Evolutionary conservation across 2,888 invertebrate species (phyloP), one percentile per base, ranked within the genome.

Genomic region (Dynastes tityus): DNA sequence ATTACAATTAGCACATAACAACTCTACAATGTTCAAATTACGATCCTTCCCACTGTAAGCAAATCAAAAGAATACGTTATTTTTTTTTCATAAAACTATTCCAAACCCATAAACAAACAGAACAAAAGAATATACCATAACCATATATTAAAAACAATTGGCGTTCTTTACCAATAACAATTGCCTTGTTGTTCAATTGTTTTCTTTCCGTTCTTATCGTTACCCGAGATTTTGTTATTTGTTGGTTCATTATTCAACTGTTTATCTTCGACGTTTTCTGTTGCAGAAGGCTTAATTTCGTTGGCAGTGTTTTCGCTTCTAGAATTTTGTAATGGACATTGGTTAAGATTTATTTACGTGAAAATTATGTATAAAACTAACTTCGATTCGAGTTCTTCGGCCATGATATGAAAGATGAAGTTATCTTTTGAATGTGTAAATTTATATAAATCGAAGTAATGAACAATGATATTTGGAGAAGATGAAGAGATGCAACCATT

Each of bases 1-100:
- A 80, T 92, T 93, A 87, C 98, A 98, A 82, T 94, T 95, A 13
- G 96, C 96, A 89, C 98, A 98, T 27, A 98, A 90, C 49, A 98
- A 88, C 89, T 98, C 98, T 0, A 95, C 95, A 80, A 96, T 94
- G 85, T 97, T 97, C 37, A 97, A 91, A 89, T 98, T 97, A 79
- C 98, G 91, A 58, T 97, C 97, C 89, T 98, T 98, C 45, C 97
- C 97, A 90, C 98, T 98, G 89, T 83, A 93, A 92, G 84, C 81
- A 85, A 81, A 76, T 37, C n/a, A 49, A 63, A 79, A 77, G 63
- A 45, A 45, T 45, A 45, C 45, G 8, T 45, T 45, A 45, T 11
- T 11, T 9, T 1, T 45, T 45, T 45, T 45, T 11, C 45, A 8
- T 11, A 45, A 45, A 45, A 45, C 11, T 5, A 63, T 53, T 27